Conservation (phyloP, 2,797 vertebrate species). For the Mormyrus hasselquistii region DNA sequence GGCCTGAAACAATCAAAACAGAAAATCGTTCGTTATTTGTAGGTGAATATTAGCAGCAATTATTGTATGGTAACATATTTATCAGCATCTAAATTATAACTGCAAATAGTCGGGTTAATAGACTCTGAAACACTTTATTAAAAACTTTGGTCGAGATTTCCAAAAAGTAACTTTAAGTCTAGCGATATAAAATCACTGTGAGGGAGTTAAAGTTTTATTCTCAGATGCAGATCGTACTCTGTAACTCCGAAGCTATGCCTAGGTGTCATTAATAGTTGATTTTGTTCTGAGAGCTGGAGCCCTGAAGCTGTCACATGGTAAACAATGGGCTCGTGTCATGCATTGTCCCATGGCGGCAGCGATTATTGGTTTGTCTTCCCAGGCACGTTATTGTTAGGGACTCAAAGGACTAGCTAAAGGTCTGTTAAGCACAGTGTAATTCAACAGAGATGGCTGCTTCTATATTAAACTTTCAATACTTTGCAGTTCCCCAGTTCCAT, state of each 20-base stretch:
- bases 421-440: background rate
- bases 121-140: background rate
- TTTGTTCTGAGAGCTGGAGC: background rate
- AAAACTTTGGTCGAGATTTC: background rate
- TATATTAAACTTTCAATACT: background rate
- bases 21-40: background rate
- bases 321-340: background rate
- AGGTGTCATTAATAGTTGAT: conserved; percentile 14
- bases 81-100: background rate
- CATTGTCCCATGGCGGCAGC: background rate
- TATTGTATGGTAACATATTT: background rate
- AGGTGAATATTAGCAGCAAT: background rate
- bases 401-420: background rate
- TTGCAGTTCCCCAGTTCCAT: background rate
- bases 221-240: background rate
- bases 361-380: background rate
- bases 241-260: background rate
- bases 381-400: background rate
- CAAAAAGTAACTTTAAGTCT: background rate
- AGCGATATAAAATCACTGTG: background rate
- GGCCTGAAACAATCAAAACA: background rate
- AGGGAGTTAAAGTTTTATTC: background rate
- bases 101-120: background rate
- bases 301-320: background rate
- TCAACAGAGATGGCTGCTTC: background rate